Base-by-base conservation (phyloP, 2,797 vertebrate species). In the Intellagama lesueurii region DNA sequence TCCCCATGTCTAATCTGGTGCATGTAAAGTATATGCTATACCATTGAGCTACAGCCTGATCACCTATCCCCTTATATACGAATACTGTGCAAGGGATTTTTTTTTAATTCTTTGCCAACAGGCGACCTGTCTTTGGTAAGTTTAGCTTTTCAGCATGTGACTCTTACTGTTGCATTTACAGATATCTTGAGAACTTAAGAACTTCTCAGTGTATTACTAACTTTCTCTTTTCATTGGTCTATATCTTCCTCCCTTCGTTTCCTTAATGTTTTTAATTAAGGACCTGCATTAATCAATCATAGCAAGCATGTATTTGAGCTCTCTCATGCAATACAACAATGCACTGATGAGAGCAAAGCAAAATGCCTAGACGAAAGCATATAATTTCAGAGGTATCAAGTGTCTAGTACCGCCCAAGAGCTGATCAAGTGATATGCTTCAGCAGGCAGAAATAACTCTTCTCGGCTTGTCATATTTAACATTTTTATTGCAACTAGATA, bases 371-470 rank as follows among this genome's bases (percentile, higher is more conserved):
- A 30, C 69, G 30, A 75, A 76, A 86, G 26, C 70, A 81, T 76
- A 86, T 68, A 26, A 81, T 28, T 86, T 75, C 49, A 81, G 40
- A 86, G 79, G 60, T 81, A 69, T 69, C 66, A 44, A 82, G 72
- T 77, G 32, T 77, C 83, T 64, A 68, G 49, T 88, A 68, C 85
- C 35, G 76, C 24, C 66, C 44, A 79, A 81, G 77, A 81, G 64
- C 11, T 66, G 90, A 89, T 91, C 81, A 90, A 88, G 85, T 60
- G 52, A 66, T 68, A 68, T 56, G 89, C 35, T 75, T 91, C 90
- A 92, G 88, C 81, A 86, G 73, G 78, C 78, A 82, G 60, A 91
- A 91, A 88, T 88, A 87, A 81, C 69, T 91, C 91, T 19, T 85
- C 85, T 75, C 68, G 72, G 30, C 60, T 93, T 90, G 52, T 76